phyloP scores from a whole-genome alignment of 2,797 vertebrate genomes.

The Lepus townsendii region DNA sequence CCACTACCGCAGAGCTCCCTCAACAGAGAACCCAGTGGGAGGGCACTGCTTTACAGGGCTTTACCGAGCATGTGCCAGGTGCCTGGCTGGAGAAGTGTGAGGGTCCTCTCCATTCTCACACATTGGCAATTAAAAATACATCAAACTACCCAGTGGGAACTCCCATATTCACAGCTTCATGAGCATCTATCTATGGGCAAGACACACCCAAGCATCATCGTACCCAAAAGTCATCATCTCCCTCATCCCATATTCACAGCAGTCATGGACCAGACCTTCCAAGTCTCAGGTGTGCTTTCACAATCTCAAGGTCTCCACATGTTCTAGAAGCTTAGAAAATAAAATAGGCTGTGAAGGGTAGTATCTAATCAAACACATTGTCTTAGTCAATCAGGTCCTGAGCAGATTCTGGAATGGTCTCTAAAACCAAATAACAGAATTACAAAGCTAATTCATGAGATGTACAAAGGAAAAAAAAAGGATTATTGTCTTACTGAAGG shows the following conservation, averaged over 20 bases:
- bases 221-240: fast-evolving
- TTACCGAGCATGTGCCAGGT: too few relatives aligned
- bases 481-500: constrained; percentile 7
- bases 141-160: neutral
- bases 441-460: neutral
- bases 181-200: neutral
- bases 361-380: neutral
- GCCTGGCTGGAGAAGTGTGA: neutral
- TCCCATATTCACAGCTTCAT: neutral
- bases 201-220: neutral
- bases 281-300: neutral
- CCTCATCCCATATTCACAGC: neutral
- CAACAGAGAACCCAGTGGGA: neutral
- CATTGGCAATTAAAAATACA: neutral
- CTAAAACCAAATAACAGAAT: neutral
- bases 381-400: neutral
- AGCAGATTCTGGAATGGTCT: neutral
- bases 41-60: neutral
- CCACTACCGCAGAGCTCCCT: neutral
- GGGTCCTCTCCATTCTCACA: neutral
- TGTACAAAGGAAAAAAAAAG: neutral
- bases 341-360: neutral
- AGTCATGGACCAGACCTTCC: neutral
- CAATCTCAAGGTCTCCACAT: neutral
- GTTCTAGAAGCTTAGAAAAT: constrained; percentile 3